Evolutionary conservation across 2,888 invertebrate genomes (phyloP).

Genomic region (Horisme vitalbata): DNA sequence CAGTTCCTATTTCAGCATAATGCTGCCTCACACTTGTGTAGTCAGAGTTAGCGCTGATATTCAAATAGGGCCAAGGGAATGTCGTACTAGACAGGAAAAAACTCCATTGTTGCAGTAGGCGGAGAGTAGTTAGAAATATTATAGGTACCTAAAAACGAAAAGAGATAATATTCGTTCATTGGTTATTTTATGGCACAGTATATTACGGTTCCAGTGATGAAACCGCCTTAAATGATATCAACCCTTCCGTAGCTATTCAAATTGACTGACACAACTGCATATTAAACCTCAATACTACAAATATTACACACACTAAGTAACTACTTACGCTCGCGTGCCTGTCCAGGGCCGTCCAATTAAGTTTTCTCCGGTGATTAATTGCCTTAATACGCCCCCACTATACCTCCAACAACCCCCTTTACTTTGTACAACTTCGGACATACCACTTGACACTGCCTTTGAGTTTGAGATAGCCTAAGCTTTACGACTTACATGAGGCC

Average conservation of each 20-base stretch:
- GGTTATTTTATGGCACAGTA: too few relatives aligned
- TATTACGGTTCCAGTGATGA: too few relatives aligned
- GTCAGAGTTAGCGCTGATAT: too few relatives aligned
- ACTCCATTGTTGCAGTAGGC: too few relatives aligned
- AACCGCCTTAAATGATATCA: background rate
- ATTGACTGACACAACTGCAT: constrained; percentile 16
- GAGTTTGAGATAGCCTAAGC: constrained; percentile 20
- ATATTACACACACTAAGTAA: constrained; percentile 30
- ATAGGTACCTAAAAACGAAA: too few relatives aligned
- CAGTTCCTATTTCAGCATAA: too few relatives aligned
- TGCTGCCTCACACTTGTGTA: too few relatives aligned
- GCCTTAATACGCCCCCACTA: constrained; percentile 36
- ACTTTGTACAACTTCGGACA: constrained; percentile 22
- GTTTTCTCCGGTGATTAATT: constrained; percentile 70
- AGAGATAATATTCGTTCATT: too few relatives aligned
- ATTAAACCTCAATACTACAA: constrained; percentile 16
- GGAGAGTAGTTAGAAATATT: too few relatives aligned
- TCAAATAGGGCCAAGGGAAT: too few relatives aligned
- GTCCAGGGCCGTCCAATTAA: constrained; percentile 68
- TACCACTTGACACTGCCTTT: constrained; percentile 26
- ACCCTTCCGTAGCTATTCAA: background rate
- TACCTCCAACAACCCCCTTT: constrained; percentile 6
- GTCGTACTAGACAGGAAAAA: too few relatives aligned
- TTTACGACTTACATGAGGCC: constrained; percentile 4
- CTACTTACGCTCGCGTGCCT: constrained; percentile 50